Evolutionary conservation across 1,140 invertebrate species (phyloP), one percentile per base, ranked within the genome.

Genomic region (Drosophila kurseongensis): DNA sequence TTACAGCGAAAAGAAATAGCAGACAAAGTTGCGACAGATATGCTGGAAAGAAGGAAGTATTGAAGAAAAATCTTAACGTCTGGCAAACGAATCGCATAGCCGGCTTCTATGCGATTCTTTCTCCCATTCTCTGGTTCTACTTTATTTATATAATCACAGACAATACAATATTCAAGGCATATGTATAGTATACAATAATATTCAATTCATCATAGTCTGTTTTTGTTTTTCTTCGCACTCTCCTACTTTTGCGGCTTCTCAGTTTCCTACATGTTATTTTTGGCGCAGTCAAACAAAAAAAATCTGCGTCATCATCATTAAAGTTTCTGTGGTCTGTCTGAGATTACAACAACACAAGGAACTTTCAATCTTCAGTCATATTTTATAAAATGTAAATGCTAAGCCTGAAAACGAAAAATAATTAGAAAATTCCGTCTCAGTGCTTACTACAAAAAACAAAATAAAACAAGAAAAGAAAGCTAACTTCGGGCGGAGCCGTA

Each of bases 221-320:
- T 12, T 14, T 23, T 14, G 29, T 23, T 50, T 16, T 18, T 23
- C 36, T 38, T 35, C 8, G 54, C 45, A 27, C 36, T 38, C 36
- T 48, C 29, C 32, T 48, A 47, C 54, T 59, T 75, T 74, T 58
- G 27, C 38, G 41, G 52, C 36, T 41, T 50, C 42, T 71, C 41
- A 18, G 61, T 73, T 60, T 55, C 56, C 47, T 18, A 42, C 74
- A 63, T 75, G 71, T 45, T 79, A 67, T 86, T 84, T 83, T 85
- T 85, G 81, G 76, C 77, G 57, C 50, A 59, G 23, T 36, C 27
- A 48, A 69, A 48, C 23, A 59, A 47, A 35, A 42, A 42, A 83
- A 79, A 67, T 71, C 57, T 67, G 81, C 80, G 61, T 80, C 81
- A 83, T 84, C 81, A 84, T 83, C 77, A 80, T 83, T 83, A 80